These are phyloP conservation scores for Pycnomerus fuliginosus DNA, from an alignment of 2,888 invertebrate genomes.

Conservation along the genomic window DNA sequence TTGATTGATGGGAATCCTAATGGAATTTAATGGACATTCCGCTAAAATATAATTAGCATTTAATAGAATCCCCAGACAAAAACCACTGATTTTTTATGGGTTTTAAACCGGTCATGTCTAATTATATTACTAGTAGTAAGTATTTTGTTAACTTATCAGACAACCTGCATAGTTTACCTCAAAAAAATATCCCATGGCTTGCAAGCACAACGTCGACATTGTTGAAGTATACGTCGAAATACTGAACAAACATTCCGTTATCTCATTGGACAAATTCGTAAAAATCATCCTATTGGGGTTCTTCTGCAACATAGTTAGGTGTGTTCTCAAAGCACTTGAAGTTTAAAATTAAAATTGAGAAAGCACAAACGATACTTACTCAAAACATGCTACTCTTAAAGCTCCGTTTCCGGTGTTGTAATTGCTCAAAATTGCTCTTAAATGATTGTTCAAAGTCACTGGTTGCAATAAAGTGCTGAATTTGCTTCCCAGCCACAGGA, in stretches of 20 bases:
- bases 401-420: slow-evolving; percentile 17
- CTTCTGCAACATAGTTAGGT: slow-evolving; percentile 20
- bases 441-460: slow-evolving; percentile 24
- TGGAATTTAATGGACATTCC: too few relatives aligned
- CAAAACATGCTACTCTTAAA: slow-evolving; percentile 25
- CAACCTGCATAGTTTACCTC: too few relatives aligned
- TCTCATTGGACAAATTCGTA: slow-evolving; percentile 20
- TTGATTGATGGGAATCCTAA: too few relatives aligned
- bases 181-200: slow-evolving; percentile 29
- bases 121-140: too few relatives aligned
- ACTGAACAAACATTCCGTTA: slow-evolving; percentile 23
- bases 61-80: too few relatives aligned
- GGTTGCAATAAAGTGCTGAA: slow-evolving; percentile 24
- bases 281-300: slow-evolving; percentile 24
- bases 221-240: slow-evolving; percentile 17
- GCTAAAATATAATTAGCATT: too few relatives aligned
- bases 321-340: slow-evolving; percentile 30
- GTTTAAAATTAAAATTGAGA: background rate
- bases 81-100: too few relatives aligned
- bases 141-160: too few relatives aligned
- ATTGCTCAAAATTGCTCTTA: slow-evolving; percentile 24
- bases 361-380: slow-evolving; percentile 24
- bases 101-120: too few relatives aligned
- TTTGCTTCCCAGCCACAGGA: slow-evolving; percentile 30
- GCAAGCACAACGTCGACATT: slow-evolving; percentile 19